Conservation (phyloP, 2,113 vertebrate genomes). For the Nansenia antarctica region DNA sequence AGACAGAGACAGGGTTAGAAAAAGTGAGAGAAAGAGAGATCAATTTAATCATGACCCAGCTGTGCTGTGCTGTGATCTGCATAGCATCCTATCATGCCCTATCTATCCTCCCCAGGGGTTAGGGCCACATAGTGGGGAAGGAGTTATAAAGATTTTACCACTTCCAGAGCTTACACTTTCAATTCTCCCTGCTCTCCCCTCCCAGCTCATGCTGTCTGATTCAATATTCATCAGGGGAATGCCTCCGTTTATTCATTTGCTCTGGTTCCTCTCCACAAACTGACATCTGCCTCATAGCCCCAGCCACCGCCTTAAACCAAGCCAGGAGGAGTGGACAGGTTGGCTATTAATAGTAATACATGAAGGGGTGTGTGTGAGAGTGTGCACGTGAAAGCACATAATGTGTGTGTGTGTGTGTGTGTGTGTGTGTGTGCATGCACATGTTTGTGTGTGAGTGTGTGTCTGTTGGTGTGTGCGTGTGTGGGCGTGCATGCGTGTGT, state of each 20-base stretch:
- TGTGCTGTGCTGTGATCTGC: not conserved
- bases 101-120: not conserved
- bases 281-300: conserved; percentile 26
- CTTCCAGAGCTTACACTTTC: conserved; percentile 24
- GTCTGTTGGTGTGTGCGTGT: too few relatives aligned
- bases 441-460: not conserved
- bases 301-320: not conserved
- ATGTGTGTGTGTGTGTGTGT: not conserved
- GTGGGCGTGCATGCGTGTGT: too few relatives aligned
- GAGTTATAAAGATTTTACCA: not conserved
- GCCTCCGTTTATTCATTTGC: not conserved
- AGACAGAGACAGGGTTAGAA: not conserved
- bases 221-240: conserved; percentile 27
- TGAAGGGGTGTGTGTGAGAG: not conserved
- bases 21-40: not conserved
- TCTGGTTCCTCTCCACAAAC: not conserved
- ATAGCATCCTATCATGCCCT: not conserved
- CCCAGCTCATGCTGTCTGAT: conserved; percentile 1
- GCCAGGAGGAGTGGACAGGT: not conserved
- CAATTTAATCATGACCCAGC: not conserved
- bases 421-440: not conserved
- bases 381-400: conserved; percentile 2
- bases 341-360: not conserved
- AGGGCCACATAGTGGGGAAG: not conserved
- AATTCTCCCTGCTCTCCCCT: conserved; percentile 16